Conservation (phyloP, 2,797 vertebrate genomes). For the Rhinichthys osculus region DNA sequence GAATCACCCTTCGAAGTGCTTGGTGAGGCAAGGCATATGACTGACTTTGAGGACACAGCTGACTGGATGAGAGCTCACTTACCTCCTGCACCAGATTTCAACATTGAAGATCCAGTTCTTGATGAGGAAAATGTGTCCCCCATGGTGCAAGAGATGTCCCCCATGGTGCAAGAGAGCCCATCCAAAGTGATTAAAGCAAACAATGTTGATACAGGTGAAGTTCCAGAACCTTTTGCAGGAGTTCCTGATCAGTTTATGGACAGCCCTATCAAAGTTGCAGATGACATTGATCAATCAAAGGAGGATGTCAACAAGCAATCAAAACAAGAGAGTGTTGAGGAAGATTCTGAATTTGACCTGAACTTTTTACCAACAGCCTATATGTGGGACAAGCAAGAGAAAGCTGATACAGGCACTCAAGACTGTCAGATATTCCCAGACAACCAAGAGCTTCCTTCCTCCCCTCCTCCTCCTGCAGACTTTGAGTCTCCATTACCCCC, state of each 20-base stretch:
- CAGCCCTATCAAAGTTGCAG: conserved; percentile 63
- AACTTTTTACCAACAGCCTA: conserved; percentile 82
- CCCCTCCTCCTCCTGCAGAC: conserved; percentile 66
- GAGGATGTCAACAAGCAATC: conserved; percentile 59
- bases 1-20: conserved; percentile 91
- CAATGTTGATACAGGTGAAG: conserved; percentile 54
- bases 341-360: conserved; percentile 79
- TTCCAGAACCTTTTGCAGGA: conserved; percentile 66
- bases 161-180: conserved; percentile 49
- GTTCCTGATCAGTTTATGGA: conserved; percentile 80
- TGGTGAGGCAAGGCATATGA: conserved; percentile 76
- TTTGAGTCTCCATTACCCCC: conserved; percentile 62
- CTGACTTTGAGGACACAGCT: conserved; percentile 84
- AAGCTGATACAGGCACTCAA: conserved; percentile 56
- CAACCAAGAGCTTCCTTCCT: conserved; percentile 55
- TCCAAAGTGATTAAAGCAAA: conserved; percentile 61
- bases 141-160: conserved; percentile 46
- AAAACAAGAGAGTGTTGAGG: conserved; percentile 70
- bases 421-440: conserved; percentile 47
- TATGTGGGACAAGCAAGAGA: conserved; percentile 79
- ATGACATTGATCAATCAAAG: conserved; percentile 42
- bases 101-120: conserved; percentile 61
- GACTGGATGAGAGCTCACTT: conserved; percentile 82
- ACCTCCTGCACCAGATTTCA: conserved; percentile 79
- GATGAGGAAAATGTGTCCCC: conserved; percentile 60